phyloP scores from a whole-genome alignment of 2,797 vertebrate genomes.

The Corythornis leucogaster region DNA sequence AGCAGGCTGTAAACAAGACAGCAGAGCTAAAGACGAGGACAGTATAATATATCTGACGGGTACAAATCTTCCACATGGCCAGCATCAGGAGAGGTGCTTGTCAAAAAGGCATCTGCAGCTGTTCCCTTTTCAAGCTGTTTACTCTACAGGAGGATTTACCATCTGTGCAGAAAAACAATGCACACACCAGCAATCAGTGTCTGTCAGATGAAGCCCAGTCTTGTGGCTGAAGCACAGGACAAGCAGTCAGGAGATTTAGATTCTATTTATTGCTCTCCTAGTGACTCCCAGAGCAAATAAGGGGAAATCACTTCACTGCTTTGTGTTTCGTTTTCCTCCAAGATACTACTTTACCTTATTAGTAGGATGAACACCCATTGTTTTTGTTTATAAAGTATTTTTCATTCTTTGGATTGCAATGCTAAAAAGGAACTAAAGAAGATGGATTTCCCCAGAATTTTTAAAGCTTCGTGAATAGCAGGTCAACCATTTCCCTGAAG shows the following conservation, averaged over 20 bases:
- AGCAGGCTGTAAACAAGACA: neutral
- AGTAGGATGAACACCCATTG: neutral
- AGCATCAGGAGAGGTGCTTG: neutral
- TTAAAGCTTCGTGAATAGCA: neutral
- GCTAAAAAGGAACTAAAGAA: neutral
- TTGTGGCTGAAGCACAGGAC: conserved; percentile 44
- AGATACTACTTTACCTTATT: neutral
- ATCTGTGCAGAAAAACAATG: conserved; percentile 46
- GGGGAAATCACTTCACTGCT: neutral
- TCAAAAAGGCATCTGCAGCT: conserved; percentile 37
- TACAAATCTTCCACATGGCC: neutral
- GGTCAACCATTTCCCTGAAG: neutral
- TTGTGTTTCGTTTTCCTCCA: conserved; percentile 7
- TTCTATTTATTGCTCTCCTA: conserved; percentile 30
- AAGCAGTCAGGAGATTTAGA: conserved; percentile 39
- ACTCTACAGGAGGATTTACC: conserved; percentile 21
- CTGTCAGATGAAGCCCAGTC: conserved; percentile 36
- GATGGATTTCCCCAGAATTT: neutral
- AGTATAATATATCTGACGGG: neutral
- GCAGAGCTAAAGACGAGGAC: neutral
- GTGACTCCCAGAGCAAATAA: neutral
- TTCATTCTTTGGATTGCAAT: neutral
- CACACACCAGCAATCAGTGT: neutral
- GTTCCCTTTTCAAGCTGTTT: conserved; percentile 27
- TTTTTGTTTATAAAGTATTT: neutral